Evolutionary conservation across 2,113 vertebrate genomes (phyloP), one percentile per base, ranked within the genome.

Genomic region (Carassius carassius): DNA sequence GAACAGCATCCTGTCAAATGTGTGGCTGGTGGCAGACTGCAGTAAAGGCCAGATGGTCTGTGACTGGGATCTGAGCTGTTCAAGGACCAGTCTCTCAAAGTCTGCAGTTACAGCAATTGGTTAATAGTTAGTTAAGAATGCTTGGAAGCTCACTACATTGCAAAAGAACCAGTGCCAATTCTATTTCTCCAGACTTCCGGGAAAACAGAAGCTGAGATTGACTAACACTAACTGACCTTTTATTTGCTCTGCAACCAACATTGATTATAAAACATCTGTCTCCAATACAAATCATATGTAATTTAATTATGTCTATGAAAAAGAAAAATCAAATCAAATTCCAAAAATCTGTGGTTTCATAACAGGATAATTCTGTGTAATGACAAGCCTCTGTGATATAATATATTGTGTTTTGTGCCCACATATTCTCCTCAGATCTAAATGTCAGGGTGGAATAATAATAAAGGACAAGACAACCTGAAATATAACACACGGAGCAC

Each of bases 401-500:
- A 37, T 58, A 32, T 58, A 81, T 32, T 76, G 14, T 76, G 74
- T 54, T 35, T 69, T 81, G 62, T 29, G 25, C 62, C 63, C 41
- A 49, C 78, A 81, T 44, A 51, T 25, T 63, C 63, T 32, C 9
- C 44, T 81, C 44, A 69, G 79, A 81, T 44, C 37, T 60, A 65
- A 80, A 81, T 69, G 44, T 81, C 44, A 81, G 44, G 6, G 79
- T 69, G 63, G 44, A 69, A 81, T 54, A 69, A 69, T 69, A 69
- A 81, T 32, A 81, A 65, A 81, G 44, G 62, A 51, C 44, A 76
- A 35, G 62, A 5, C 29, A 81, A 14, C 16, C 41, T 49, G 17
- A 32, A 81, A 51, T 12, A 23, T 16, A 65, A 49, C 25, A 81
- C 23, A 81, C 29, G 0, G 2, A 5, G 17, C 2, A 19, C 23